These are phyloP conservation scores for Megaceryle torquata DNA, from an alignment of 2,113 vertebrate genomes.

Conservation along the genomic window DNA sequence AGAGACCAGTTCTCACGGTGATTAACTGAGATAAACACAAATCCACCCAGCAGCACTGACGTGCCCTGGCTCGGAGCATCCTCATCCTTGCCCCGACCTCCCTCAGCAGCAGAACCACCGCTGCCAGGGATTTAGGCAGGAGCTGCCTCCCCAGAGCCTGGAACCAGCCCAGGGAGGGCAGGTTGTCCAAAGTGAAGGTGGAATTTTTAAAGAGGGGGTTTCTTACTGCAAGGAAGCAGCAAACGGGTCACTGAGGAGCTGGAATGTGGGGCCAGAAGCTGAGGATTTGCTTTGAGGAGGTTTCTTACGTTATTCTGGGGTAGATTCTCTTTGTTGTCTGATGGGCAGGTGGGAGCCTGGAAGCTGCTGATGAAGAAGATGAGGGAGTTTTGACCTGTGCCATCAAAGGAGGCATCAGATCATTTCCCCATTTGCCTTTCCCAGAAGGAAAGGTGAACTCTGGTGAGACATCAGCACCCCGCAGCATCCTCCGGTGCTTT, in stretches of 20 bases:
- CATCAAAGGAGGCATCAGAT: too few relatives aligned
- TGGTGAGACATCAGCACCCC: background rate
- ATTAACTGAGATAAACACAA: background rate
- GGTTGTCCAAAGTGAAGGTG: background rate
- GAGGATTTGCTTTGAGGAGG: background rate
- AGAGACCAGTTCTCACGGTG: background rate
- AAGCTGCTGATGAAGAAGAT: background rate
- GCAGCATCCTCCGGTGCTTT: background rate
- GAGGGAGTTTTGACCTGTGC: background rate
- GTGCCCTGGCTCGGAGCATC: background rate
- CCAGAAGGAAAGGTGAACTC: background rate
- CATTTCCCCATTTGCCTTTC: background rate
- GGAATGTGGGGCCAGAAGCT: fast-evolving
- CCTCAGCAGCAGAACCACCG: background rate
- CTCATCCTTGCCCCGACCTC: background rate
- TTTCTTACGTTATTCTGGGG: background rate
- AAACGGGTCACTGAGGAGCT: background rate
- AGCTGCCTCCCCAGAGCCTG: background rate
- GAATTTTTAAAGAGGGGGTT: background rate
- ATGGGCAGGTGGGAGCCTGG: background rate
- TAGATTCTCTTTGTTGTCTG: background rate
- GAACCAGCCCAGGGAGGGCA: background rate
- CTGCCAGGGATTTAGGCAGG: background rate
- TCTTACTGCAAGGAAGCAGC: background rate
- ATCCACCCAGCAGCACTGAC: background rate